Evolutionary conservation across 2,888 invertebrate genomes (phyloP).

Genomic region (Cephalotes varians): DNA sequence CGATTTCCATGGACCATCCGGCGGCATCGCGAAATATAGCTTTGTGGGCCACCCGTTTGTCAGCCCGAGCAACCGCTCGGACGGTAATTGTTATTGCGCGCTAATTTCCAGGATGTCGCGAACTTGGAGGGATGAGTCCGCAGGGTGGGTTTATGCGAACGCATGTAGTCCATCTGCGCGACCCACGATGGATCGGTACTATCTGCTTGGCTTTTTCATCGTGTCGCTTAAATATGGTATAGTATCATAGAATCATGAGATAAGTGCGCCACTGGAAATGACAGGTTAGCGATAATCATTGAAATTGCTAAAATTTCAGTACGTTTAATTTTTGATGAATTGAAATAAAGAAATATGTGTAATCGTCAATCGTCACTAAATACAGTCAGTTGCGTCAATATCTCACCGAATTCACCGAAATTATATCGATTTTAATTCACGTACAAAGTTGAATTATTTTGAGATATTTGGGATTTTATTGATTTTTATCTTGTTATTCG

Average conservation of each 20-base stretch:
- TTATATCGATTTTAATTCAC: background rate
- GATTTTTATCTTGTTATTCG: constrained; percentile 27
- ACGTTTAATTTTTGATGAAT: background rate
- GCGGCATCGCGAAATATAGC: constrained; percentile 53
- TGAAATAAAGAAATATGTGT: background rate
- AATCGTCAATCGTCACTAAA: background rate
- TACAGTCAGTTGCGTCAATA: background rate
- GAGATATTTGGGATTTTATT: background rate
- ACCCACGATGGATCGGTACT: background rate
- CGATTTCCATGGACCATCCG: constrained; percentile 65
- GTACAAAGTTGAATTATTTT: background rate
- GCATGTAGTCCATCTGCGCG: background rate
- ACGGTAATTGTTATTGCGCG: constrained; percentile 74
- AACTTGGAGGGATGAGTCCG: constrained; percentile 30
- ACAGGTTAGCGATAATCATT: background rate
- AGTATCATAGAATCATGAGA: background rate
- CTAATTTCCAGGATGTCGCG: constrained; percentile 66
- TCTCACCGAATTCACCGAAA: background rate
- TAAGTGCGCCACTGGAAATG: background rate
- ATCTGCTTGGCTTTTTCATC: background rate
- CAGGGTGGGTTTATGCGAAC: background rate
- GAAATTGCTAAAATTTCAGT: constrained; percentile 1
- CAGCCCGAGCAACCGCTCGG: constrained; percentile 46
- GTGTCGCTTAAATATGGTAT: background rate
- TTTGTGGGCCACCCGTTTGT: constrained; percentile 69